Evolutionary conservation across 53 echinoderm and acorn worm genomes (phyloP).

Genomic region (Paelopatides confundens): DNA sequence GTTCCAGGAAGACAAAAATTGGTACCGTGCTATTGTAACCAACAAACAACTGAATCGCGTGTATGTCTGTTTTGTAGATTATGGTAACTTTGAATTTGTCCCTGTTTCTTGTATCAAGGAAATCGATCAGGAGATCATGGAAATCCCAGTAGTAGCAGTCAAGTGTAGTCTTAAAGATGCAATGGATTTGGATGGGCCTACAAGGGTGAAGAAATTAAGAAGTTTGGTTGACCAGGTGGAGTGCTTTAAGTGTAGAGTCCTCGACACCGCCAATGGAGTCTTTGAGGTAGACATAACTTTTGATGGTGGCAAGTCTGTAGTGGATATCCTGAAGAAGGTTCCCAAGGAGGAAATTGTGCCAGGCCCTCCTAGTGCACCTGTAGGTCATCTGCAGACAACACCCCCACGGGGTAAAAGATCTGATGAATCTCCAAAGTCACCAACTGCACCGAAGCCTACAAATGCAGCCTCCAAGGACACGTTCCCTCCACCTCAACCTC

Average conservation of each 20-base stretch:
- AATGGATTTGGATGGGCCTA: conserved; percentile 51
- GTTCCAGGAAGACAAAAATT: conserved; percentile 83
- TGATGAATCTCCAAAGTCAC: not conserved
- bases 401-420: conserved; percentile 34
- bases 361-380: conserved; percentile 36
- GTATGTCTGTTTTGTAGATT: conserved; percentile 94
- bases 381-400: conserved; percentile 48
- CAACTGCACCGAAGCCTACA: conserved; percentile 12
- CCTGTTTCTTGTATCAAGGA: conserved; percentile 62
- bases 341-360: conserved; percentile 59
- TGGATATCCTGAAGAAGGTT: conserved; percentile 47
- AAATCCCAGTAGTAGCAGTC: conserved; percentile 81
- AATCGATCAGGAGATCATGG: conserved; percentile 72
- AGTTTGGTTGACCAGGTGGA: conserved; percentile 69
- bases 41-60: conserved; percentile 66
- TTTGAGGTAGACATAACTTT: conserved; percentile 86
- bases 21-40: conserved; percentile 89
- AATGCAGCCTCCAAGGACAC: not conserved
- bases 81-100: conserved; percentile 86
- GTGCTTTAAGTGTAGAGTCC: conserved; percentile 68
- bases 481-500: not conserved
- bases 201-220: conserved; percentile 59
- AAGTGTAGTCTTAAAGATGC: conserved; percentile 81
- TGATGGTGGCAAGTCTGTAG: conserved; percentile 60
- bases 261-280: conserved; percentile 70